Evolutionary conservation across 37 sponge, comb jelly and placozoan species (phyloP), one percentile per base, ranked within the genome.

Genomic region (Spongia lamella): DNA sequence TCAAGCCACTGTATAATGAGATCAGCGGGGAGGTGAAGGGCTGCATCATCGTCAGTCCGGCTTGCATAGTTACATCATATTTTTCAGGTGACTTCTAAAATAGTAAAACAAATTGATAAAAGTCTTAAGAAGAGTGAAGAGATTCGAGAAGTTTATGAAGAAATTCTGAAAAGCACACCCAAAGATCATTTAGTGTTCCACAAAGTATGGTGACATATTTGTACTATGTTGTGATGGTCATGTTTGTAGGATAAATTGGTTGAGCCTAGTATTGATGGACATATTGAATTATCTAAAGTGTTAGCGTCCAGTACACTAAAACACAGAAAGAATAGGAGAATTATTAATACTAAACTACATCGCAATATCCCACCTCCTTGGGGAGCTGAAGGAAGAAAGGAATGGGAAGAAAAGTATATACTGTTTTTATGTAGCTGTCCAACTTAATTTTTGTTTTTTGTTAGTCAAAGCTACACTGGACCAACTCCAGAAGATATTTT

Each of bases 11-110:
- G 21, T 96, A 84, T 59, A 89, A 96, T 53, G 82, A 89, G 21
- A 66, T 96, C 34, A 68, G 76, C 4, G 76, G 81, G 27, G 90
- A 96, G 56, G 82, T 96, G 25, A 65, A 59, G 13, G n/a, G n/a
- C n/a, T n/a, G n/a, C n/a, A n/a, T n/a, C n/a, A n/a, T n/a, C n/a
- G n/a, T n/a, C n/a, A n/a, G n/a, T n/a, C n/a, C n/a, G n/a, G n/a
- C n/a, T n/a, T n/a, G n/a, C n/a, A n/a, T n/a, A n/a, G 22, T 66
- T 27, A 63, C 60, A 16, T 63, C 15, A 56, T 14, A 27, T 65
- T 66, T 26, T 15, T 47, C 50, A 47, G 66, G 31, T 72, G 36
- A 22, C 61, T 72, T 29, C 66, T 13, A 43, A 43, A 43, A 76
- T 56, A 43, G 34, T 75, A 2, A 70, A 64, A 34, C 81, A 89